Evolutionary conservation across 1,140 invertebrate species (phyloP), one percentile per base, ranked within the genome.

Genomic region (Drosophila teissieri): DNA sequence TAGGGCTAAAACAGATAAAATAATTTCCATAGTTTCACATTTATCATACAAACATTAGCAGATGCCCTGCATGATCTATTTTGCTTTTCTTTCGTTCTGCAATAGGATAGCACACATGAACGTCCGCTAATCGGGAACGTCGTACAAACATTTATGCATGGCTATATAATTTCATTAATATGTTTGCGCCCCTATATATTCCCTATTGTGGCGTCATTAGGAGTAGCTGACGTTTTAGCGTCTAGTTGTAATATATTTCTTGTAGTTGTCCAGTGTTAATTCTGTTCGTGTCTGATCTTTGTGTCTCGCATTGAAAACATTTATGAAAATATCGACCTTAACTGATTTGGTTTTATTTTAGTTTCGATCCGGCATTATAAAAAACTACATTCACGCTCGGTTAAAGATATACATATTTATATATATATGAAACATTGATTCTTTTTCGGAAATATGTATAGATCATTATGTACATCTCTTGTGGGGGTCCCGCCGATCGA

Each of bases 21-120:
- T 86, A 78, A 88, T 86, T 86, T 83, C 83, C 78, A 83, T 88
- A 53, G 62, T 83, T 88, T 88, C 79, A 78, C 79, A 79, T 83
- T 69, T 61, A 86, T 80, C 76, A 84, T 52, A 70, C 48, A 77
- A 48, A 27, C 46, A 58, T 64, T 57, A 52, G 65, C 68, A 57
- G 53, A 70, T 72, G 53, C 68, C 45, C 58, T 42, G 65, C 68
- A 70, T 51, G 44, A 48, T 70, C 67, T 69, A 69, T n/a, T 60
- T 56, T 62, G 78, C 51, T 63, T 54, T 64, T 58, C 58, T 64
- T 58, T 73, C 40, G 34, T 52, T 72, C 61, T 24, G 17, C 17
- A 27, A 40, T 68, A 68, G 81, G 80, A 85, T 84, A 84, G 76
- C 72, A 80, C 80, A 80, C 65, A 76, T 72, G 54, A 27, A 65